Conservation (phyloP, 1,140 invertebrate genomes). For the Papilio aristodemus region DNA sequence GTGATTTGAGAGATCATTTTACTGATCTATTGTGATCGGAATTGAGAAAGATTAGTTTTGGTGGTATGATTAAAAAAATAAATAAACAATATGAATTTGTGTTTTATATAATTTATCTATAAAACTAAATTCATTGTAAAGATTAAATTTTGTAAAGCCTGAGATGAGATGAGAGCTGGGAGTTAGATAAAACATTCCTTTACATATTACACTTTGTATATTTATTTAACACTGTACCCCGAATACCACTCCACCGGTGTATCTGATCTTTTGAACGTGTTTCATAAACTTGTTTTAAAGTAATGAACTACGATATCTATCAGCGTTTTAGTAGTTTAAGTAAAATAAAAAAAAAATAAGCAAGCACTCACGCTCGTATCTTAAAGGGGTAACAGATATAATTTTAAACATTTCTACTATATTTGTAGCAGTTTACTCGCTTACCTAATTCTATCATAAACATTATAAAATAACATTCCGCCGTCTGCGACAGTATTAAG, state of each 20-base stretch:
- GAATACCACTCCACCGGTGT: background rate
- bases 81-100: too few relatives aligned
- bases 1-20: too few relatives aligned
- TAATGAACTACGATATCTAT: background rate
- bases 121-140: background rate
- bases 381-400: background rate
- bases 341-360: too few relatives aligned
- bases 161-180: background rate
- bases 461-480: background rate
- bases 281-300: background rate
- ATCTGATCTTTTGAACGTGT: background rate
- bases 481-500: background rate
- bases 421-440: background rate
- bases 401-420: background rate
- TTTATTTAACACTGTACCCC: background rate
- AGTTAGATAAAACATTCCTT: background rate
- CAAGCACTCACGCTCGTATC: background rate
- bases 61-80: too few relatives aligned
- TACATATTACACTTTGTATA: too few relatives aligned
- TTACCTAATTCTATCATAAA: slow-evolving; percentile 12
- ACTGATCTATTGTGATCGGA: too few relatives aligned
- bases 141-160: background rate
- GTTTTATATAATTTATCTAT: background rate
- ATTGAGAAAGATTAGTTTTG: too few relatives aligned
- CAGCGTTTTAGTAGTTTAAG: background rate